Conservation (phyloP, 2,113 vertebrate genomes). For the Riparia riparia region DNA sequence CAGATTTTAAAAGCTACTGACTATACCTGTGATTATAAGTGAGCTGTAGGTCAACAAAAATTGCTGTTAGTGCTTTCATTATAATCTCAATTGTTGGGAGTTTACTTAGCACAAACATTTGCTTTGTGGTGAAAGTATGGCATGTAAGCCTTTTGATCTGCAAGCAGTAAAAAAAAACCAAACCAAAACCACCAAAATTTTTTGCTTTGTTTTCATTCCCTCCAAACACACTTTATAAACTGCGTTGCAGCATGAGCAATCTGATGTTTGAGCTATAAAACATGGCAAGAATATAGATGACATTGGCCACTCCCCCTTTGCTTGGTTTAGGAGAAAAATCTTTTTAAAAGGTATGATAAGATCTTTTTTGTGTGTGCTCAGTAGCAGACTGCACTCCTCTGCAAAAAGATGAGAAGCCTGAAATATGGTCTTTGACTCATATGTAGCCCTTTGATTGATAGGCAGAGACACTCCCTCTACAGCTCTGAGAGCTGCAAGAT, state of each 20-base stretch:
- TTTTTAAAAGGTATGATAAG: constrained; percentile 11
- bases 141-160: constrained; percentile 53
- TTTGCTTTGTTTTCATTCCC: constrained; percentile 50
- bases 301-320: constrained; percentile 9
- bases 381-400: constrained; percentile 21
- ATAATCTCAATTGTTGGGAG: constrained; percentile 60
- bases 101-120: constrained; percentile 70
- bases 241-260: neutral
- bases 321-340: constrained; percentile 1
- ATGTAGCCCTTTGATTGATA: neutral
- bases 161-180: neutral
- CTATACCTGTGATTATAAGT: constrained; percentile 53
- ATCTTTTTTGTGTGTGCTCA: constrained; percentile 26
- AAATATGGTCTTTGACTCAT: neutral
- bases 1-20: constrained; percentile 56
- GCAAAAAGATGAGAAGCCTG: neutral
- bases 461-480: neutral
- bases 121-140: constrained; percentile 53
- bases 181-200: neutral
- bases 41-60: constrained; percentile 64
- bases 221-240: constrained; percentile 41
- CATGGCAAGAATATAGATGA: constrained; percentile 35
- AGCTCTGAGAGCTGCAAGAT: neutral
- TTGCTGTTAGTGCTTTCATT: constrained; percentile 62
- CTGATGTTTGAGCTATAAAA: constrained; percentile 60